A percentile compares a stretch with the other conserved stretches of the same genome.
These are phyloP conservation scores for Parnassius mnemosyne DNA, from an alignment of 2,888 invertebrate genomes.

Conservation along the genomic window DNA sequence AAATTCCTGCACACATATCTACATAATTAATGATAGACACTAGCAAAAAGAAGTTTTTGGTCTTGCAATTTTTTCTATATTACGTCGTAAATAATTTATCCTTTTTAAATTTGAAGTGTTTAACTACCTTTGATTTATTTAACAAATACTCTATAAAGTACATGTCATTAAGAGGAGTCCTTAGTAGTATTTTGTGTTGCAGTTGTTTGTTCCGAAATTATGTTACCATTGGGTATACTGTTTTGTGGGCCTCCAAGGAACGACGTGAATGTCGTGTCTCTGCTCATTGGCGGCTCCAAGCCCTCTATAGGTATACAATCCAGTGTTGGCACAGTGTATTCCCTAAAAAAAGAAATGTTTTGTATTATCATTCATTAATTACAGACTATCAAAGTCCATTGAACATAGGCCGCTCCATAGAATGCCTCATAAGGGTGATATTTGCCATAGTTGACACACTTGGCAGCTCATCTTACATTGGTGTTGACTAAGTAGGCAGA, in stretches of 20 bases:
- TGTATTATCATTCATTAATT: too few species aligned
- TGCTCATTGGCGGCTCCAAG: slow-evolving; percentile 73
- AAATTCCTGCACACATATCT: too few species aligned
- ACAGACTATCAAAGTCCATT: too few species aligned
- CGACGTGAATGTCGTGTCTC: slow-evolving; percentile 76
- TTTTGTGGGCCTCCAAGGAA: slow-evolving; percentile 71
- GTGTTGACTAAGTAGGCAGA: too few species aligned
- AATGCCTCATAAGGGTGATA: too few species aligned
- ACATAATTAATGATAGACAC: not conserved
- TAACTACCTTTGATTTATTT: not conserved
- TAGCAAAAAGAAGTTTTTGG: not conserved
- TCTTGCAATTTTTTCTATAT: not conserved
- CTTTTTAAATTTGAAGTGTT: not conserved
- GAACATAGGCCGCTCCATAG: too few species aligned
- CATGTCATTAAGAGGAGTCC: slow-evolving; percentile 7
- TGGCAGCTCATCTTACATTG: too few species aligned
- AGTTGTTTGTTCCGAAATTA: slow-evolving; percentile 40
- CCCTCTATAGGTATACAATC: slow-evolving; percentile 76
- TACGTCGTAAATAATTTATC: too few species aligned
- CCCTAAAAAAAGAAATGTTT: slow-evolving; percentile 47
- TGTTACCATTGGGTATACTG: slow-evolving; percentile 51
- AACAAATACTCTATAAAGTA: not conserved
- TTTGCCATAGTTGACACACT: too few species aligned
- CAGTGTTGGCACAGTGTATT: slow-evolving; percentile 72
- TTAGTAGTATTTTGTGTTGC: slow-evolving; percentile 20